Conservation (phyloP, 2,888 invertebrate genomes). For the Aproaerema taeniolella region DNA sequence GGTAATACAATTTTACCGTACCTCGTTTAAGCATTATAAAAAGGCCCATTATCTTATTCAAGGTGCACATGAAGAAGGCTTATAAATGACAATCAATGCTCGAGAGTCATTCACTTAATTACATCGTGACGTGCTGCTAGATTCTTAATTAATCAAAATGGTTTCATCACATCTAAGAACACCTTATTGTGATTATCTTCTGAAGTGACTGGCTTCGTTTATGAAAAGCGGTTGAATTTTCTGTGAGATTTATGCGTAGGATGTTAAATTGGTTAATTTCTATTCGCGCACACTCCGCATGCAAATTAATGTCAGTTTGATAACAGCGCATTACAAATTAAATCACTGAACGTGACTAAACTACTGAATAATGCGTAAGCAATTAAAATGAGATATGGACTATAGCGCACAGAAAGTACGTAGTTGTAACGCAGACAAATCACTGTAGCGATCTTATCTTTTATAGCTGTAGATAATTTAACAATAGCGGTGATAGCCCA, state of each 20-base stretch:
- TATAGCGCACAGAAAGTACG: too few relatives aligned
- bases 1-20: background rate
- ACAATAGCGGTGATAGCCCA: too few relatives aligned
- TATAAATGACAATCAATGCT: background rate
- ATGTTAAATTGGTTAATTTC: slow-evolving; percentile 6
- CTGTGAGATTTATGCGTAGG: slow-evolving; percentile 1
- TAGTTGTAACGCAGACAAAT: too few relatives aligned
- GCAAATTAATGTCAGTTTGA: slow-evolving; percentile 13
- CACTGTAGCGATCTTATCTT: too few relatives aligned
- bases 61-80: too few relatives aligned
- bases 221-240: slow-evolving; percentile 8
- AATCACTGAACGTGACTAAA: slow-evolving; percentile 8
- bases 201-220: background rate
- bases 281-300: slow-evolving; percentile 10
- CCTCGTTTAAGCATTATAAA: too few relatives aligned
- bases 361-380: too few relatives aligned
- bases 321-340: slow-evolving; percentile 10
- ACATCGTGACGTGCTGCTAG: background rate
- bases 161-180: background rate
- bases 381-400: too few relatives aligned
- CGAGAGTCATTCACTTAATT: background rate
- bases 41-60: too few relatives aligned
- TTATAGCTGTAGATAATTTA: too few relatives aligned
- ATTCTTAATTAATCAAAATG: slow-evolving; percentile 7
- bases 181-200: background rate